Evolutionary conservation across 2,888 invertebrate species (phyloP), one percentile per base, ranked within the genome.

Genomic region (Eupeodes luniger): DNA sequence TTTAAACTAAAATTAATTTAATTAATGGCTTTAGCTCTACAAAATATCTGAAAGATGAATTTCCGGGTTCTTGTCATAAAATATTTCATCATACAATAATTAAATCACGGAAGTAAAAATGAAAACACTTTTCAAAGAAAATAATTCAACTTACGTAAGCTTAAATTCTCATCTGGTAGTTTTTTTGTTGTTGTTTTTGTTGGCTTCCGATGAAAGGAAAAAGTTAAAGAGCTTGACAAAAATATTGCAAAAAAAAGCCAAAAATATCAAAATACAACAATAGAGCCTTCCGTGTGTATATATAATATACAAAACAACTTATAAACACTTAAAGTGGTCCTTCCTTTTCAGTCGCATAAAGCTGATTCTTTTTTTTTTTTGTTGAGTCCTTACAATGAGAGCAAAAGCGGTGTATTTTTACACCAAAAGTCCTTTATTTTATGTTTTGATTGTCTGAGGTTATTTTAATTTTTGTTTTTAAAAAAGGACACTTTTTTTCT

Each of bases 391-490:
- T 72, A 40, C 4, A 79, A 78, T 84, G 36, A 59, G 81, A 76
- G 57, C 19, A 16, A 27, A 27, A 51, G 59, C 14, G 51, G 70
- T 53, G 64, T n/a, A 55, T 70, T 49, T 27, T 75, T n/a, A 75
- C 76, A 76, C 59, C 16, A 19, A 51, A 36, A 70, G 55, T 36
- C 57, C 51, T 76, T 80, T 76, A 49, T 80, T 64, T 55, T 19
- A 9, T 7, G 2, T 11, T 12, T 11, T 44, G 51, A 16, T 53
- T 57, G 16, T 40, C 44, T 55, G 44, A 53, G 44, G 75, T 67
- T 66, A 55, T 62, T 70, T 64, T 72, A 47, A 72, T 19, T 59
- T 57, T 14, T 4, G 5, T 44, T 12, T 27, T 69, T 55, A 34
- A 6, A 3, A 36, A 36, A 36, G 40, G 40, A 40, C 40, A 40